phyloP scores from a whole-genome alignment of 2,888 invertebrate species.

The Euspilapteryx auroguttella region DNA sequence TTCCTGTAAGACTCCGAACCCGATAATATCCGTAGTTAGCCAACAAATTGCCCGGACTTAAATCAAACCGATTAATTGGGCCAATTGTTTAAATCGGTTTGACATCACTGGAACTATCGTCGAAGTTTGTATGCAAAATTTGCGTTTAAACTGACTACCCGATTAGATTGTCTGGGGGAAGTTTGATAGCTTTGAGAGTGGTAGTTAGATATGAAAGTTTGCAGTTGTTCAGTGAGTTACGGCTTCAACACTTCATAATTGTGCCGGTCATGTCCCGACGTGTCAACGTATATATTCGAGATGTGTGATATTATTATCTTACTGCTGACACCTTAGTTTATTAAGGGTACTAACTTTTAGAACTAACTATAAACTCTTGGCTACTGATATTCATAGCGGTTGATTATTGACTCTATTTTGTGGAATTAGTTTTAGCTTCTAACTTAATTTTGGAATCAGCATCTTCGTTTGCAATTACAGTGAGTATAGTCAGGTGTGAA shows the following conservation, averaged over 20 bases:
- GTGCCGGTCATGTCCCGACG: no score
- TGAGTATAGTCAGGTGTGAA: no score
- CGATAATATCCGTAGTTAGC: slow-evolving; percentile 7
- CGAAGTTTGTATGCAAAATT: slow-evolving; percentile 52
- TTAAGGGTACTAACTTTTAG: no score
- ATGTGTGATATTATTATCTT: no score
- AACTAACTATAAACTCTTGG: no score
- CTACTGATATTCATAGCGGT: no score
- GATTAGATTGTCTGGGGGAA: slow-evolving; percentile 43
- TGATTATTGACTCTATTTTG: no score
- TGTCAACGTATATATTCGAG: no score
- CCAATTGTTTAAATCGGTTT: slow-evolving; percentile 43
- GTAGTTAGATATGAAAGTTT: slow-evolving; percentile 34
- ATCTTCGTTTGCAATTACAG: no score
- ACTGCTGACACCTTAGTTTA: no score
- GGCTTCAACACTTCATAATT: not conserved
- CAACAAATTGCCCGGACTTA: slow-evolving; percentile 9
- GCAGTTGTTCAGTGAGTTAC: slow-evolving; percentile 14
- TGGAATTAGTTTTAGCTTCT: no score
- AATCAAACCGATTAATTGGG: slow-evolving; percentile 44
- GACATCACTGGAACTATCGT: slow-evolving; percentile 40
- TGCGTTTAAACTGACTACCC: slow-evolving; percentile 28
- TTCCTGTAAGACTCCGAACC: slow-evolving; percentile 1
- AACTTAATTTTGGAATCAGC: no score
- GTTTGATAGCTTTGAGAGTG: slow-evolving; percentile 44